Evolutionary conservation across 2,797 vertebrate species (phyloP), one percentile per base, ranked within the genome.

Genomic region (Paratrypauchen microcephalus): DNA sequence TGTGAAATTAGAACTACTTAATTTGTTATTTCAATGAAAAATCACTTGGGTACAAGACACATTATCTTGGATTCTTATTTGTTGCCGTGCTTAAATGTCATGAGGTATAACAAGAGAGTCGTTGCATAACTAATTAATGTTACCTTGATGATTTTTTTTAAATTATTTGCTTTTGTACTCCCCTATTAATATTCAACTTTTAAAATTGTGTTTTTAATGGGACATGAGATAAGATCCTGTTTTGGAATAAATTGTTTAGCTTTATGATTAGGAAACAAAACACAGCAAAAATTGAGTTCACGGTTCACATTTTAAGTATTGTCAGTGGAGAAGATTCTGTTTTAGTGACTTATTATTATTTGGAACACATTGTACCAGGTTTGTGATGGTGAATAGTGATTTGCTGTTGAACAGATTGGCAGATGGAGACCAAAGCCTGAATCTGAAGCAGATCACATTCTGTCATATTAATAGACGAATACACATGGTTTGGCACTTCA

Each of bases 341-440:
- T 47, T 30, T n/a, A 55, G 16, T 32, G 26, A 24, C 16, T 65
- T 62, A 67, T 23, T 68, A 64, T 64, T 36, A 39, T 61, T n/a
- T 66, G 61, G 36, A 45, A 68, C 36, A 55, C 18, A 70, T 36
- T 76, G 68, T 58, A 60, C 2, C 0, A 4, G 19, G 26, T 66
- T 54, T 69, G 71, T 13, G 32, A 73, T 13, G 26, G 69, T 41
- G 72, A 62, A 59, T 32, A 61, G 30, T 54, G 66, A 39, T 30
- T 30, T 4, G 15, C 23, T 50, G 56, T 52, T 36, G 52, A 78
- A 68, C 24, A 61, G 48, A 58, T 19, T 30, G 60, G 21, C 82
- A 82, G 83, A 81, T 77, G 69, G 70, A 72, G 56, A 69, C 32
- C 57, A 58, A 28, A 75, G 32, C 58, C 59, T 71, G 72, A 30